Conservation (phyloP, 1,140 invertebrate species). For the Carposina sasakii region DNA sequence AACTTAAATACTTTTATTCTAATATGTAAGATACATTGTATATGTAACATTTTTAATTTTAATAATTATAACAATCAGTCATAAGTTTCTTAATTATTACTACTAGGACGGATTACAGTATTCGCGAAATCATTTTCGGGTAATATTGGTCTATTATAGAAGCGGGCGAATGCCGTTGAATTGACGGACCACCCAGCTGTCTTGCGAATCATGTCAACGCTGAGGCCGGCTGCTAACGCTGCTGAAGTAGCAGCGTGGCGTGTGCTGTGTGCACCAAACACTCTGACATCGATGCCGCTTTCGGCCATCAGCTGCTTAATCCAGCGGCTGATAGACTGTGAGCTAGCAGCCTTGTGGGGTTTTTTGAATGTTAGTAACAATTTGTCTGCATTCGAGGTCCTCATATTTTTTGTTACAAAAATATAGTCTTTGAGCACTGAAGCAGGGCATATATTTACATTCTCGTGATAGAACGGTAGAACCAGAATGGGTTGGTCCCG, state of each 20-base stretch:
- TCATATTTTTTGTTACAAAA: constrained; percentile 8
- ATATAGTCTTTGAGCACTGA: constrained; percentile 10
- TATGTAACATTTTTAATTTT: background rate
- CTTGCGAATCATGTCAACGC: constrained; percentile 17
- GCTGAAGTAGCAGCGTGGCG: constrained; percentile 27
- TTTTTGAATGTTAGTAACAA: constrained; percentile 8
- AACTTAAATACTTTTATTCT: background rate
- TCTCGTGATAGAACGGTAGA: constrained; percentile 13
- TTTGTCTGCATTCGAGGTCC: background rate
- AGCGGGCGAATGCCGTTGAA: constrained; percentile 19
- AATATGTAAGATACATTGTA: background rate
- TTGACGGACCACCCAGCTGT: constrained; percentile 23
- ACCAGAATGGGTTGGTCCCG: constrained; percentile 13
- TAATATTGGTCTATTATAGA: constrained; percentile 20
- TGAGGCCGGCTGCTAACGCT: constrained; percentile 15
- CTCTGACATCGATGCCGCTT: constrained; percentile 19
- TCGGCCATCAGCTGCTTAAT: constrained; percentile 15
- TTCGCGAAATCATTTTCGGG: background rate
- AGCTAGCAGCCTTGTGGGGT: constrained; percentile 2
- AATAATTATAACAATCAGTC: background rate
- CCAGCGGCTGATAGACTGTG: constrained; percentile 11
- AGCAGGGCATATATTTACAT: constrained; percentile 9
- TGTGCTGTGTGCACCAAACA: constrained; percentile 28
- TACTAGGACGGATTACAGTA: background rate
- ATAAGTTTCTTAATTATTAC: background rate